Base-by-base conservation (phyloP, 2,797 vertebrate genomes). In the Hozukius guyotensis region DNA sequence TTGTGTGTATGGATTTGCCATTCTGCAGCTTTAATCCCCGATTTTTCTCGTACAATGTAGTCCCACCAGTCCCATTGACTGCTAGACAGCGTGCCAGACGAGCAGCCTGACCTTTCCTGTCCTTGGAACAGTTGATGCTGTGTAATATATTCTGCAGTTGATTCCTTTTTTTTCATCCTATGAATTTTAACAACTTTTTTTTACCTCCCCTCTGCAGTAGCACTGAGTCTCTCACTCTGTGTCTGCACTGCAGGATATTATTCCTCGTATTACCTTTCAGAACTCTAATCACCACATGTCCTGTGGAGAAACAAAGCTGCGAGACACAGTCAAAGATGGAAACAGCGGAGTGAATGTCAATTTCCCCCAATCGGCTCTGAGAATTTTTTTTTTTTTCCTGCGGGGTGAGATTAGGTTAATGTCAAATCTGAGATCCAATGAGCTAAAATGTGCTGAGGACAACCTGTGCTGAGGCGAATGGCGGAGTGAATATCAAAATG, bases 131-230 rank as follows among this genome's bases (percentile, higher is more conserved):
- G 80, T 87, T 80, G 84, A 90, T 72, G 84, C 87, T 85, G 83
- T 70, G 77, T 94, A 94, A 95, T 94, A 53, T 94, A 95, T 96
- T 94, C 94, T 77, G 77, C 85, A 89, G 87, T 89, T 91, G 90
- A 93, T 93, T 94, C 80, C 83, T 88, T 88, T 89, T 87, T 75
- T 87, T 75, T 82, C 72, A 4, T 85, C 75, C 92, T 90, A 94
- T 95, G 93, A 94, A 96, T 96, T 95, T 94, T 93, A 95, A 96
- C 92, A 91, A 87, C 87, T 86, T 88, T 80, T 77, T 84, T 79
- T 88, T 42, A 59, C 5, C 49, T 27, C 82, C 71, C 78, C 82
- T 77, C 64, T 67, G 55, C 80, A 75, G 79, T 75, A 36, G 66
- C 76, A 46, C 57, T 4, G 22, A 82, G 75, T 87, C 80, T 90